These are phyloP conservation scores for Myoxocephalus aenaeus DNA, from an alignment of 2,797 vertebrate species.

Conservation along the genomic window DNA sequence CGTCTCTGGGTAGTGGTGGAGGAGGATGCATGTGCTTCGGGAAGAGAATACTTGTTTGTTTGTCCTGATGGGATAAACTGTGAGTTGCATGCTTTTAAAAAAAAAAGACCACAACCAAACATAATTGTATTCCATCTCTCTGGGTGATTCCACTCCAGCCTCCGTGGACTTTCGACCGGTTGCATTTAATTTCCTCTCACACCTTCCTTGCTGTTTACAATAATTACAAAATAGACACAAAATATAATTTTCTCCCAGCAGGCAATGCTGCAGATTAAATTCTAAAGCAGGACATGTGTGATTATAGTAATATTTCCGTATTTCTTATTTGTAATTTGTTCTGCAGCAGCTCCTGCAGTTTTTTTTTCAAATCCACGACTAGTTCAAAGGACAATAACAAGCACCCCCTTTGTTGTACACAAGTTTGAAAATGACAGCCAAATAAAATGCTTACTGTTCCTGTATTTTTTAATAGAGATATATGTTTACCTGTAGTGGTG, in stretches of 20 bases:
- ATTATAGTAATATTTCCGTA: not conserved
- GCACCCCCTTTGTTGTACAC: not conserved
- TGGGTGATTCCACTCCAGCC: conserved; percentile 4
- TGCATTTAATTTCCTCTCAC: conserved; percentile 1
- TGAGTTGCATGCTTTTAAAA: not conserved
- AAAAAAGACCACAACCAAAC: not conserved
- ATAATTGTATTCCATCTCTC: conserved; percentile 9
- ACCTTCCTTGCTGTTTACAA: conserved; percentile 18
- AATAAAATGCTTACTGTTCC: not conserved
- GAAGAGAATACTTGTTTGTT: not conserved
- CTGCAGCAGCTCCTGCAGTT: not conserved
- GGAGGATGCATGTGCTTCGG: not conserved
- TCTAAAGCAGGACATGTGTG: not conserved
- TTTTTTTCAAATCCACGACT: not conserved
- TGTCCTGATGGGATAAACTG: not conserved
- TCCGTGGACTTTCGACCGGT: not conserved
- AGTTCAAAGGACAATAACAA: not conserved
- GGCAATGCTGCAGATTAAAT: not conserved
- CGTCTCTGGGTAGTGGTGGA: not conserved
- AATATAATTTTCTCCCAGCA: not conserved
- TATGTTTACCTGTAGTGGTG: not conserved
- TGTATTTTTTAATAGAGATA: not conserved
- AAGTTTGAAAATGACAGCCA: not conserved
- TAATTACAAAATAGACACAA: conserved; percentile 34
- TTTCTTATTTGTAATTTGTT: conserved; percentile 7